Evolutionary conservation across 2,797 vertebrate species (phyloP), one percentile per base, ranked within the genome.

Genomic region (Cygnus olor): DNA sequence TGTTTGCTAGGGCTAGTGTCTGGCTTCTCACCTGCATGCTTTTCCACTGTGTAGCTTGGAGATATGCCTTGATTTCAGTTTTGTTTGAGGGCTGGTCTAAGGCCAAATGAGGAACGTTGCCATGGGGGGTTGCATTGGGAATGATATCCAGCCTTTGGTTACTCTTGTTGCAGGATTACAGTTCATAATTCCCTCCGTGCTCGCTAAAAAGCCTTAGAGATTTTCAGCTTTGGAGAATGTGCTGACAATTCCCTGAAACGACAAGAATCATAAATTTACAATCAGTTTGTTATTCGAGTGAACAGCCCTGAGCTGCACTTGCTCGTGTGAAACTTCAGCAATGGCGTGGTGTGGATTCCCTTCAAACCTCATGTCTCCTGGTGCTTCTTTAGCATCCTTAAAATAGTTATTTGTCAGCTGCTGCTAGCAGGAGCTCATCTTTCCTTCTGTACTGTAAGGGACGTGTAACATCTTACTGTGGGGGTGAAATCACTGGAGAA

Each of bases 261-360:
- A 49, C 42, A 90, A 51, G 76, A 78, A 65, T 61, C 1, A 6
- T 74, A 53, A 90, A 88, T 88, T 85, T 76, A 60, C 47, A 74
- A 45, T 74, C 40, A 45, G 12, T 32, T 60, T 53, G 16, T 21
- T 84, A 13, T 58, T 69, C 63, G 84, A 72, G 78, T 42, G 32
- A 84, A 45, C 38, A 84, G 51, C 80, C 51, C 57, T 0, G 2
- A 89, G 45, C 80, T 93, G 63, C 0, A 0, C 25, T 76, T 58
- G 47, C 58, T 90, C 14, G 51, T 5, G 2, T 71, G 73, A 78
- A 85, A 80, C 0, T 0, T 56, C 61, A 87, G 44, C 10, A 15
- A 14, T 6, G 32, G 20, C 3, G 0, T 32, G 28, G 30, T 0
- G 0, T 54, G 54, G 65, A 58, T 89, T 86, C 57, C 64, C 58